Evolutionary conservation across 2,797 vertebrate genomes (phyloP).

Genomic region (Florisuga fusca): DNA sequence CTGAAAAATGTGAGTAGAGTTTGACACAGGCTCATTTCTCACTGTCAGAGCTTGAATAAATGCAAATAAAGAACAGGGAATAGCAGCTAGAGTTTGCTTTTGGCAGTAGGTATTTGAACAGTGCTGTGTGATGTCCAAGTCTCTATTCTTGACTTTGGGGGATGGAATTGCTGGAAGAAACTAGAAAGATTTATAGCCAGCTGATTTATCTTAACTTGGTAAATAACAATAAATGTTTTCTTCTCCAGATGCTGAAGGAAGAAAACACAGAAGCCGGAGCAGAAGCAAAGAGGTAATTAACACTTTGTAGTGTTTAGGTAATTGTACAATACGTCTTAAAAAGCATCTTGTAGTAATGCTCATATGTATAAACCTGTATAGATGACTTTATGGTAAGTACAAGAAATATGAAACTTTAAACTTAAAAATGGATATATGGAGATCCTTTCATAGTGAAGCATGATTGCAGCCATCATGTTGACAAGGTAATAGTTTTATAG

Average conservation of each 20-base stretch:
- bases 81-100: background rate
- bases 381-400: constrained; percentile 92
- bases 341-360: constrained; percentile 79
- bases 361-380: constrained; percentile 70
- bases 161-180: background rate
- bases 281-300: constrained; percentile 99
- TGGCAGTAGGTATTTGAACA: background rate
- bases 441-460: constrained; percentile 79
- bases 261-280: constrained; percentile 95
- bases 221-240: background rate
- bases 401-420: constrained; percentile 71
- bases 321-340: constrained; percentile 77
- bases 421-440: constrained; percentile 78
- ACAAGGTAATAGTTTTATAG: constrained; percentile 80
- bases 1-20: background rate
- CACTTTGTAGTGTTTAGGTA: constrained; percentile 85
- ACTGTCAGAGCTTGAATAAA: background rate
- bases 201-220: background rate
- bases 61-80: background rate
- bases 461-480: constrained; percentile 82
- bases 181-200: background rate
- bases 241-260: constrained; percentile 87
- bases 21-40: background rate
- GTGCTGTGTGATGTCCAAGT: background rate
- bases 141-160: background rate